Conservation (phyloP, 1,140 invertebrate species). For the Lasaia peninsularis region DNA sequence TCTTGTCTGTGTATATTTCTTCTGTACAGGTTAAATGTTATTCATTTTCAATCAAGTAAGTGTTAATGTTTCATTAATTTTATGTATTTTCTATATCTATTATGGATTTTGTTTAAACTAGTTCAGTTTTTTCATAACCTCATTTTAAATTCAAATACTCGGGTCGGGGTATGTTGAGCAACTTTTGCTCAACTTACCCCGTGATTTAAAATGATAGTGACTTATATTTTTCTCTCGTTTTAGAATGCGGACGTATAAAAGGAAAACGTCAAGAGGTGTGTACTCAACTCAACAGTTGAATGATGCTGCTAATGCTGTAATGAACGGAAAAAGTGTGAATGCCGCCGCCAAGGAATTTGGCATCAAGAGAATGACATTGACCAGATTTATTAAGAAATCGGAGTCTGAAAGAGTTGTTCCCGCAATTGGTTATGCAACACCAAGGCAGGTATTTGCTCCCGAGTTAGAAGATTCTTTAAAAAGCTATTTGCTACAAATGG, state of each 20-base stretch:
- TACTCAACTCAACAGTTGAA: not conserved
- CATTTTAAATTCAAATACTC: slow-evolving; percentile 19
- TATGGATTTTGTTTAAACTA: not conserved
- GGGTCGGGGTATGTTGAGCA: slow-evolving; percentile 22
- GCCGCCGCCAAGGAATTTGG: slow-evolving; percentile 30
- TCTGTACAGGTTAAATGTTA: slow-evolving; percentile 21
- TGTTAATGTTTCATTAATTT: slow-evolving; percentile 24
- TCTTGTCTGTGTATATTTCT: slow-evolving; percentile 15
- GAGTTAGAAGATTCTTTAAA: slow-evolving; percentile 28
- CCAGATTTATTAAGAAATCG: slow-evolving; percentile 31
- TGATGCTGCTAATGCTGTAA: not conserved
- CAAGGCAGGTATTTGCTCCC: slow-evolving; percentile 25
- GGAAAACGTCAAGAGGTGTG: not conserved
- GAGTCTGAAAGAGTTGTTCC: slow-evolving; percentile 21
- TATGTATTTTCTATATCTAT: slow-evolving; percentile 8
- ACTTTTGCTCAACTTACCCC: slow-evolving; percentile 24
- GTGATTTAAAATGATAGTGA: not conserved
- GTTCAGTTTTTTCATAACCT: slow-evolving; percentile 25
- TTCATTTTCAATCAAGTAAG: slow-evolving; percentile 26
- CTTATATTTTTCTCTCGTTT: not conserved
- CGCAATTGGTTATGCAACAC: slow-evolving; percentile 24
- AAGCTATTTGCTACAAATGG: slow-evolving; percentile 37
- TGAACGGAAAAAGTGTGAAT: slow-evolving; percentile 26
- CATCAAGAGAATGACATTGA: slow-evolving; percentile 28
- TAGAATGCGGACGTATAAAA: not conserved